Percentiles rank a stretch among this genome's conserved stretches.
Evolutionary conservation across 2,113 vertebrate species (phyloP).

Genomic region (Illadopsis cleaveri): DNA sequence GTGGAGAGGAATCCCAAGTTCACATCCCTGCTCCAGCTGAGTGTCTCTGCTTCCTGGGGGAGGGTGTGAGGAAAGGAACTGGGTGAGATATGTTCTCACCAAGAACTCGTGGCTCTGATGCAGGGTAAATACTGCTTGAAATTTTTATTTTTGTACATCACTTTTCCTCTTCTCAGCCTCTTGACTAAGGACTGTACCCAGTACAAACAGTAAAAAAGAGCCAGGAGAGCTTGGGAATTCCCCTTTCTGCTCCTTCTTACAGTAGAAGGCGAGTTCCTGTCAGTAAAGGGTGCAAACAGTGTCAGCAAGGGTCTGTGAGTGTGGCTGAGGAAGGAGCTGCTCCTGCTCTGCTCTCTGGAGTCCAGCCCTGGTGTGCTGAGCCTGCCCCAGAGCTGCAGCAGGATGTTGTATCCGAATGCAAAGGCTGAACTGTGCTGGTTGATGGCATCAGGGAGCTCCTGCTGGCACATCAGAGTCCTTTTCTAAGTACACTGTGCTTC

Average conservation of each 20-base stretch:
- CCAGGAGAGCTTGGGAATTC: background rate
- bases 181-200: background rate
- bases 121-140: background rate
- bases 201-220: background rate
- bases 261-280: background rate
- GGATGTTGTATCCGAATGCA: background rate
- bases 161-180: background rate
- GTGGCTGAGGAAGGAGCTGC: background rate
- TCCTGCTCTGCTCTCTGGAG: background rate
- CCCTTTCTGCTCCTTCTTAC: background rate
- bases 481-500: accelerated
- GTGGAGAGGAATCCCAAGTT: background rate
- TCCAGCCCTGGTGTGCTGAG: accelerated
- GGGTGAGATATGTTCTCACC: background rate
- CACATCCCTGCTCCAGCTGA: background rate
- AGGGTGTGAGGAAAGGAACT: background rate
- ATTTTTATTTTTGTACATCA: background rate
- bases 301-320: background rate
- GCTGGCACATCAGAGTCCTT: background rate
- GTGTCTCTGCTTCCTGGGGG: background rate
- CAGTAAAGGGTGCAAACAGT: accelerated
- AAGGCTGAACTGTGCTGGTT: background rate
- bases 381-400: background rate
- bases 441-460: background rate
- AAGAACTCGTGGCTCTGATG: background rate